Evolutionary conservation across 2,797 vertebrate genomes (phyloP).

Genomic region (Pangasius sanitwongsei): DNA sequence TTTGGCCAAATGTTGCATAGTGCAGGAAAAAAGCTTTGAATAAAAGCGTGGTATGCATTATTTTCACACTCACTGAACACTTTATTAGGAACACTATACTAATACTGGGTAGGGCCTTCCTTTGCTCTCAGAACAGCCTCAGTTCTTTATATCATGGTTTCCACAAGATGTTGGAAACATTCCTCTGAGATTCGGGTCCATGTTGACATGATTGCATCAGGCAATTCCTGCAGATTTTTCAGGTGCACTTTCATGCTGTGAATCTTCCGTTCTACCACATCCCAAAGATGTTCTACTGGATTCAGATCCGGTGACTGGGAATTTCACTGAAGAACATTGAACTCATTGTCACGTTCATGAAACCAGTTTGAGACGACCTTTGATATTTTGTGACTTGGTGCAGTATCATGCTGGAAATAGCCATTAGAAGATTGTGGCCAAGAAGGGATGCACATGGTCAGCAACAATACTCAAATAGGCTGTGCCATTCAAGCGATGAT

Average conservation of each 20-base stretch:
- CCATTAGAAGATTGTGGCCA: neutral
- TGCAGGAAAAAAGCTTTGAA: conserved; percentile 1
- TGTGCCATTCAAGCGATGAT: neutral
- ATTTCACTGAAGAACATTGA: neutral
- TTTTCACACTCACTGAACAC: neutral
- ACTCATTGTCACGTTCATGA: neutral
- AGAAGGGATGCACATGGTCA: neutral
- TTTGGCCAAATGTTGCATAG: neutral
- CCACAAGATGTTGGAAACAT: neutral
- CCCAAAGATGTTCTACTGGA: neutral
- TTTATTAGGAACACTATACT: neutral
- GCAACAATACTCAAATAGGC: neutral
- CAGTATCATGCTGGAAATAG: neutral
- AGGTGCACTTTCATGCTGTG: neutral
- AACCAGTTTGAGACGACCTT: neutral
- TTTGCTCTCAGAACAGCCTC: neutral
- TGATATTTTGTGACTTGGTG: neutral
- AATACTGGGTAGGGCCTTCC: neutral
- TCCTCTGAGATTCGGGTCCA: neutral
- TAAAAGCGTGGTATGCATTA: neutral
- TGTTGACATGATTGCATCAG: neutral
- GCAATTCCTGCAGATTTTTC: neutral
- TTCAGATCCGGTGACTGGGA: neutral
- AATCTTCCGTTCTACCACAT: neutral
- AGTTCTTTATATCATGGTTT: neutral